phyloP scores from a whole-genome alignment of 2,888 invertebrate genomes.

The Operophtera brumata region DNA sequence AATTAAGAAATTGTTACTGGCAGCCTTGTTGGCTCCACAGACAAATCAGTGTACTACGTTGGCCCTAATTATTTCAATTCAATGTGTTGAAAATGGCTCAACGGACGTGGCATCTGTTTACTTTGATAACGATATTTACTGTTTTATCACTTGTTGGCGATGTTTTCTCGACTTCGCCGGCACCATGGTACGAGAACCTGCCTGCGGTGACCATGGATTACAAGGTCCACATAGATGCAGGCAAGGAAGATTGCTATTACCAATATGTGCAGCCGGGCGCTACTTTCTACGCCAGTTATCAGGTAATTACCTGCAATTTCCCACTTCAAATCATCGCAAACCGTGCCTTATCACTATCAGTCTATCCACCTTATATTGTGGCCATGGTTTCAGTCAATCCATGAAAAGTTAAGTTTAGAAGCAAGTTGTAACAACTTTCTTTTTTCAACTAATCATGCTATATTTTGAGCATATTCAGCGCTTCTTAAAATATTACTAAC shows the following conservation, averaged over 20 bases:
- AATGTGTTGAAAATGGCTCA: slow-evolving; percentile 63
- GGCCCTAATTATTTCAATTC: slow-evolving; percentile 23
- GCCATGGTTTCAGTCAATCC: not conserved
- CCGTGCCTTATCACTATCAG: not conserved
- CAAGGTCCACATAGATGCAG: slow-evolving; percentile 96
- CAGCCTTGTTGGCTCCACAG: no score
- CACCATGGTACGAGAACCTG: slow-evolving; percentile 91
- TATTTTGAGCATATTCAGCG: no score
- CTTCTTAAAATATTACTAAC: no score
- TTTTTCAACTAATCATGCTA: not conserved
- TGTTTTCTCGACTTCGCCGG: slow-evolving; percentile 76
- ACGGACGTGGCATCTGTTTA: slow-evolving; percentile 79
- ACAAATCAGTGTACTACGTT: no score
- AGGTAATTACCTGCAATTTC: slow-evolving; percentile 80
- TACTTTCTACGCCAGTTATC: slow-evolving; percentile 96
- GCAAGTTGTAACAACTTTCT: not conserved
- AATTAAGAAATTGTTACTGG: no score
- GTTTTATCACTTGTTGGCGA: slow-evolving; percentile 74
- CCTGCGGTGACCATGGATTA: slow-evolving; percentile 98
- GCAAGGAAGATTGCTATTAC: slow-evolving; percentile 95
- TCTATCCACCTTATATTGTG: not conserved
- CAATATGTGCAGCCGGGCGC: slow-evolving; percentile 96
- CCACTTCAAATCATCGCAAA: slow-evolving; percentile 15
- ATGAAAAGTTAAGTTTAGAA: not conserved
- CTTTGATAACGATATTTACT: slow-evolving; percentile 71